Evolutionary conservation across 1,140 invertebrate species (phyloP).

Genomic region (Vollenhovia emeryi): DNA sequence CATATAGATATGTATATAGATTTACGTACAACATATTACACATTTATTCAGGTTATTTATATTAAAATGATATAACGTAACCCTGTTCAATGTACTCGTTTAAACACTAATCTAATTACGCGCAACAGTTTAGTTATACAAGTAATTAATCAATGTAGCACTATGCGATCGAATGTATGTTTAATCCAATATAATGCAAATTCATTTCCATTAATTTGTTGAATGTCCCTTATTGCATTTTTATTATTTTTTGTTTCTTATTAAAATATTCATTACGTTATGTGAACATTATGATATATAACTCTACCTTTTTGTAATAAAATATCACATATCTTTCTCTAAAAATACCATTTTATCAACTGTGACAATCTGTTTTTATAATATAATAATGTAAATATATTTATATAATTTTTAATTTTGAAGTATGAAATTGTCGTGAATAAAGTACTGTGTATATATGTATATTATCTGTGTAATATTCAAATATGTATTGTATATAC

Average conservation of each 20-base stretch:
- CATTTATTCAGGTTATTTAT: slow-evolving; percentile 5
- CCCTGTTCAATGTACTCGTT: slow-evolving; percentile 19
- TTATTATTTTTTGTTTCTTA: neutral
- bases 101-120: slow-evolving; percentile 27
- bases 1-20: neutral
- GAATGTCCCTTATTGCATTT: slow-evolving; percentile 3
- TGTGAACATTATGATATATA: slow-evolving; percentile 4
- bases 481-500: slow-evolving; percentile 8
- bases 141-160: slow-evolving; percentile 3
- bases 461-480: slow-evolving; percentile 17
- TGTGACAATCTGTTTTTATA: slow-evolving; percentile 21
- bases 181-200: slow-evolving; percentile 2
- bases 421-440: slow-evolving; percentile 11
- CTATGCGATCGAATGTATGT: neutral
- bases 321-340: slow-evolving; percentile 34
- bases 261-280: slow-evolving; percentile 16
- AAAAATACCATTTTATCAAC: slow-evolving; percentile 31
- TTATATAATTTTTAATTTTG: neutral
- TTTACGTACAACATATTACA: slow-evolving; percentile 32
- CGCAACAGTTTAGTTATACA: neutral
- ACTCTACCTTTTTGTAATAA: slow-evolving; percentile 22
- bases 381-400: slow-evolving; percentile 25
- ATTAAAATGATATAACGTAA: slow-evolving; percentile 38
- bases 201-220: neutral
- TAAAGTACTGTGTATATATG: neutral